These are phyloP conservation scores for Sitta carolinensis DNA, from an alignment of 2,797 vertebrate genomes.

Conservation along the genomic window DNA sequence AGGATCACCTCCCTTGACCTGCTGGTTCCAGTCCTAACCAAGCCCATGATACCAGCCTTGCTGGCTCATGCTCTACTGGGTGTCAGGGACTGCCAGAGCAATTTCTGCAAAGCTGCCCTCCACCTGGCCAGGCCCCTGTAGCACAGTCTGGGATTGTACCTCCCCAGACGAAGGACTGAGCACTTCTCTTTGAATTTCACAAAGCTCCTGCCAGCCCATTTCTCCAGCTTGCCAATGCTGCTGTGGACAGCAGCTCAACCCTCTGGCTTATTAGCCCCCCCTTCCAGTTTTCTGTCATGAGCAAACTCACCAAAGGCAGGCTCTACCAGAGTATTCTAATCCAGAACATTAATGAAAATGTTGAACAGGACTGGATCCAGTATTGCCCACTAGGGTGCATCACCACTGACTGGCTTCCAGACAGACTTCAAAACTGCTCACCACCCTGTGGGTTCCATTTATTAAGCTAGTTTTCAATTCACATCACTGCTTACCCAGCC, in stretches of 20 bases:
- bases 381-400: not conserved
- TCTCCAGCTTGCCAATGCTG: not conserved
- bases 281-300: not conserved
- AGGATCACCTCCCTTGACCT: not conserved
- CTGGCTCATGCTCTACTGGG: not conserved
- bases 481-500: not conserved
- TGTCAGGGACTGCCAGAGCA: accelerated
- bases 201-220: not conserved
- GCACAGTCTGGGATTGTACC: not conserved
- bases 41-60: not conserved
- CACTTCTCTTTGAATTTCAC: not conserved
- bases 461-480: not conserved
- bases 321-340: not conserved
- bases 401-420: not conserved
- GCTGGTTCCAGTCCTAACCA: not conserved
- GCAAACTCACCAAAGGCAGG: not conserved
- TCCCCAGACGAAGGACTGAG: not conserved
- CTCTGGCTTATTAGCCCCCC: no score
- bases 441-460: not conserved
- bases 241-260: not conserved
- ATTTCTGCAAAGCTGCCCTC: not conserved
- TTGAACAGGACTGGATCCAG: not conserved
- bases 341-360: not conserved
- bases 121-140: not conserved
- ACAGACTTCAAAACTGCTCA: not conserved